Conservation (phyloP, 2,797 vertebrate genomes). For the Odontamblyopus rebecca region DNA sequence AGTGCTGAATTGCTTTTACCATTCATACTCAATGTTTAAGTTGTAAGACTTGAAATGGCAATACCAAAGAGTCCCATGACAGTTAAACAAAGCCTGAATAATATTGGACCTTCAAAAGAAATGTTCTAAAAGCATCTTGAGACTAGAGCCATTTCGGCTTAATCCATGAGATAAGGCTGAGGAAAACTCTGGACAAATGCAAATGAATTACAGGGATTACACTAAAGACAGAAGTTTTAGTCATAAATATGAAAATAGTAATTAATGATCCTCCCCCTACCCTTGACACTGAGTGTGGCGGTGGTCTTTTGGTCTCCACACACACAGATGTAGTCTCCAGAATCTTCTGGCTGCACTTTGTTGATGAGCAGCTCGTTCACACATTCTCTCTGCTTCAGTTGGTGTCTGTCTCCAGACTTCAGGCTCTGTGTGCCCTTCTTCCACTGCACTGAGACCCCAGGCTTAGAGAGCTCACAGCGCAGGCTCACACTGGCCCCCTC, state of each 20-base stretch:
- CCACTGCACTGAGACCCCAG: slow-evolving; percentile 73
- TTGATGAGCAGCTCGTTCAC: slow-evolving; percentile 72
- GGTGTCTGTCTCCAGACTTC: slow-evolving; percentile 71
- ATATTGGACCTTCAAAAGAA: no score
- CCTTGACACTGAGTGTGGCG: slow-evolving; percentile 51
- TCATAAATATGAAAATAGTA: no score
- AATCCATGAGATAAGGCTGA: no score
- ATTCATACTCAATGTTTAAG: no score
- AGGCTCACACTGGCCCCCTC: slow-evolving; percentile 55
- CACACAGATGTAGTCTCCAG: slow-evolving; percentile 71
- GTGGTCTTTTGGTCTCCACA: slow-evolving; percentile 70
- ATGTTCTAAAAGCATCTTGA: no score
- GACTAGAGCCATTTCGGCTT: no score
- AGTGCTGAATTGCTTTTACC: slow-evolving; percentile 22
- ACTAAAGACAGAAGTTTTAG: no score
- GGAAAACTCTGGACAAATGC: no score
- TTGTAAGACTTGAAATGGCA: no score
- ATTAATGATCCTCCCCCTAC: slow-evolving; percentile 15
- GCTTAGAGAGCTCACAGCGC: slow-evolving; percentile 64
- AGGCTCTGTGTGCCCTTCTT: slow-evolving; percentile 72
- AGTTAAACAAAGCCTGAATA: no score
- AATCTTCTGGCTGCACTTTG: slow-evolving; percentile 65
- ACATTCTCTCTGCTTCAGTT: slow-evolving; percentile 72
- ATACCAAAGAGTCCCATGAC: no score
- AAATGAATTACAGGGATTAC: no score